Base-by-base conservation (phyloP, 2,888 invertebrate genomes). In the Teleiodes luculella region DNA sequence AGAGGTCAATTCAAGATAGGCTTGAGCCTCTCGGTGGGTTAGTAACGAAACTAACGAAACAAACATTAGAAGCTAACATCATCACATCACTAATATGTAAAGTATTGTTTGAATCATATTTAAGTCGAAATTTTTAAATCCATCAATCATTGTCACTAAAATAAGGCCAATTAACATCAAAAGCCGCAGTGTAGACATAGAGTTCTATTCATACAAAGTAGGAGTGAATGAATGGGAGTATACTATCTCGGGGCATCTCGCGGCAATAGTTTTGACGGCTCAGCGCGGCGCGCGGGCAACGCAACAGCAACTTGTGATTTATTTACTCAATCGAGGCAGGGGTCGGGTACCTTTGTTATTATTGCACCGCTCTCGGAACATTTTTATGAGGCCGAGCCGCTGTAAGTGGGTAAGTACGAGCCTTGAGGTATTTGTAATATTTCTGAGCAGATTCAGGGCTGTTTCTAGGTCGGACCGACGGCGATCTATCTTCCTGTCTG, bases 301-400 rank as follows among this genome's bases (percentile, higher is more conserved):
- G n/a, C 58, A 68, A 24, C 18, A 41, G 41, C 6, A 24, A 76
- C 72, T 75, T 74, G 65, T 79, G 82, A 83, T 83, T 83, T 83
- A 83, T 83, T 76, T 78, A 74, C 69, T 74, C 70, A 64, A 61
- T 57, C 51, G 61, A 66, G 64, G 66, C 64, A 63, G 64, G 66
- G 67, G 70, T 62, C 60, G 62, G 59, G 13, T 18, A 53, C 49
- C 49, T 45, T 56, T 56, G 53, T 56, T 52, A 49, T 31, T 49
- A 49, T 41, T 41, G 41, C 31, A 28, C 37, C 16, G 33, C 37
- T 54, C 30, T 53, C 31, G 11, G 28, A 31, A 41, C 41, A 51
- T 51, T 51, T 51, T 51, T 51, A 51, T 39, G 51, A 49, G 49
- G 7, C 28, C 28, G 4, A 24, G 30, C 35, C 35, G 48, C 36